Base-by-base conservation (phyloP, 2,797 vertebrate genomes). In the Malurus splendens region DNA sequence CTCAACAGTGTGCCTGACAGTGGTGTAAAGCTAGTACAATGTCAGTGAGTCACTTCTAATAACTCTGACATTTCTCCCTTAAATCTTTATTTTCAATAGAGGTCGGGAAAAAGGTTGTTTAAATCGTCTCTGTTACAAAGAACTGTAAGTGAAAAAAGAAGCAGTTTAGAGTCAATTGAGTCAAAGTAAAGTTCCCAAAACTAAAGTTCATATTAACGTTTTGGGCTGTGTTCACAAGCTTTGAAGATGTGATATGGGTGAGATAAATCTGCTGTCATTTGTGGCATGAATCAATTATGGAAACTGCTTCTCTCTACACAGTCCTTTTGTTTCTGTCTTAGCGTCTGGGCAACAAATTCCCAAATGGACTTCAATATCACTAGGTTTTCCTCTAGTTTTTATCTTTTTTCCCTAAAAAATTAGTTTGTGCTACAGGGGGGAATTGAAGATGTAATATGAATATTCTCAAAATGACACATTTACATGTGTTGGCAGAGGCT, bases 371-470 rank as follows among this genome's bases (percentile, higher is more conserved):
- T 77, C 0, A 2, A 39, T 60, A 81, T 10, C 30, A 19, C 30
- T 30, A 45, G 3, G 1, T 28, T 79, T 83, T 45, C 4, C 6
- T 23, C 38, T 48, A 10, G 9, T 36, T 64, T 54, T 52, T 22
- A 0, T 52, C 1, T 41, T 62, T 24, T 17, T 27, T 2, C 1
- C 5, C 9, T 18, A 38, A 61, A 59, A 75, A 47, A 23, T 2
- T 16, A 3, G 3, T 0, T 20, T 89, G 72, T 51, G 1, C 9
- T 73, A 19, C 9, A 50, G 10, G 18, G 30, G 0, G 4, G 7
- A 60, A 41, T 27, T 66, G 13, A 89, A 82, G 81, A 56, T 27
- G 1, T 41, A 25, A 4, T 54, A 60, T 18, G 11, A 83, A 9
- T 71, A 28, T 50, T 64, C n/a, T 61, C 28, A 75, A 54, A 86